These are phyloP conservation scores for Rhinoderma darwinii DNA, from an alignment of 2,113 vertebrate genomes.

Conservation along the genomic window DNA sequence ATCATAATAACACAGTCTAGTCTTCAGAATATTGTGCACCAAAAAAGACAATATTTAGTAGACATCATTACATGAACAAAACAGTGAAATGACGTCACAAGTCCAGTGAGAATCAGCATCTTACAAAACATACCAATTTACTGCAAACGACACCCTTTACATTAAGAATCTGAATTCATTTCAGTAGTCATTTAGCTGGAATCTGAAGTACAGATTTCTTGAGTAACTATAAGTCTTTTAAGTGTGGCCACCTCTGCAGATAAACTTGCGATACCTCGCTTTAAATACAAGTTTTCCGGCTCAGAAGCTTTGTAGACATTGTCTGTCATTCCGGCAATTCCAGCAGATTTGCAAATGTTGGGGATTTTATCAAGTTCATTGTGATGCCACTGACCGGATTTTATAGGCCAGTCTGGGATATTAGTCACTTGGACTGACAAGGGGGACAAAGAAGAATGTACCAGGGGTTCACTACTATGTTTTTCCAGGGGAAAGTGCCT, in stretches of 20 bases:
- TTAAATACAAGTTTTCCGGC: slow-evolving; percentile 80
- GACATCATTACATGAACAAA: slow-evolving; percentile 77
- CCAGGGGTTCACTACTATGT: slow-evolving; percentile 68
- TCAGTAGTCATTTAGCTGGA: slow-evolving; percentile 79
- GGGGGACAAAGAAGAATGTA: slow-evolving; percentile 79
- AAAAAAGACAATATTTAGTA: slow-evolving; percentile 75
- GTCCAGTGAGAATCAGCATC: slow-evolving; percentile 81
- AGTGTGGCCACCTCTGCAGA: slow-evolving; percentile 83
- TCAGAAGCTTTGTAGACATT: slow-evolving; percentile 76
- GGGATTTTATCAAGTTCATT: slow-evolving; percentile 77
- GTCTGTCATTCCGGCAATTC: slow-evolving; percentile 73
- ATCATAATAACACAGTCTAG: slow-evolving; percentile 72
- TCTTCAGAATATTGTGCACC: slow-evolving; percentile 79
- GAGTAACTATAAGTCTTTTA: slow-evolving; percentile 83
- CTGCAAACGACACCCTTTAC: slow-evolving; percentile 72
- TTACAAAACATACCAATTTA: slow-evolving; percentile 79
- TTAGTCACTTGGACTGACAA: slow-evolving; percentile 87
- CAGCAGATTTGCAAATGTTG: slow-evolving; percentile 72
- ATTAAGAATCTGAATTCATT: slow-evolving; percentile 64
- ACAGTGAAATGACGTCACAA: slow-evolving; percentile 89
- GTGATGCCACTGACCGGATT: slow-evolving; percentile 82
- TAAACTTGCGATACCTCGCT: slow-evolving; percentile 79
- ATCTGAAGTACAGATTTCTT: slow-evolving; percentile 81
- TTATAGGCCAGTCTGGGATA: slow-evolving; percentile 89
- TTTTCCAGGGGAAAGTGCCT: slow-evolving; percentile 74